These are phyloP conservation scores for Elaphurus davidianus DNA, from an alignment of 2,113 vertebrate species.

Conservation along the genomic window DNA sequence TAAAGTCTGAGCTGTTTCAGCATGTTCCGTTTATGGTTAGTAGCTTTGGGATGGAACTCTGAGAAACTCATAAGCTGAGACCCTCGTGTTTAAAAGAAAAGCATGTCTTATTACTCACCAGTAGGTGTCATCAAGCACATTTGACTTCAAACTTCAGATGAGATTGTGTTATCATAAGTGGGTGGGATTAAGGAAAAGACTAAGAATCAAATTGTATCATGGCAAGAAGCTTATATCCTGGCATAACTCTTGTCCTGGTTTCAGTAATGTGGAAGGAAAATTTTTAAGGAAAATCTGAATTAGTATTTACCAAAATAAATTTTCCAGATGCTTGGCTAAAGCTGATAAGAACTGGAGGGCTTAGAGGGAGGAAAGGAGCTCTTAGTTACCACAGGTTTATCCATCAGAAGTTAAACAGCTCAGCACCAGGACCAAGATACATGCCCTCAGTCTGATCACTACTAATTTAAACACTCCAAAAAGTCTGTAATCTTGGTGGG, in stretches of 20 bases:
- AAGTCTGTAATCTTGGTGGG: neutral
- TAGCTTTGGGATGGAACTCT: neutral
- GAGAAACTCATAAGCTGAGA: neutral
- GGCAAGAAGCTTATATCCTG: neutral
- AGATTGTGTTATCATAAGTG: neutral
- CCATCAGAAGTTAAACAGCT: neutral
- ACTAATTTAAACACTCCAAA: neutral
- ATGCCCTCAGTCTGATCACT: neutral
- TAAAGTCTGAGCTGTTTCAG: neutral
- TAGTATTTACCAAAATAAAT: slow-evolving; percentile 37
- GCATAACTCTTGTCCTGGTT: neutral
- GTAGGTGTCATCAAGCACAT: neutral
- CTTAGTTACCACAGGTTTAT: neutral
- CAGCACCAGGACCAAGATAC: neutral
- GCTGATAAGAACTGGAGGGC: neutral
- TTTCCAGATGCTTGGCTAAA: slow-evolving; percentile 18
- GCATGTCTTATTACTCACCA: neutral
- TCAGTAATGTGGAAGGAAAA: neutral
- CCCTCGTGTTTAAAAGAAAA: neutral
- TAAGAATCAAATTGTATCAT: slow-evolving; percentile 26
- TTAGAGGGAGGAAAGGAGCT: neutral
- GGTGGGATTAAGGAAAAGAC: neutral
- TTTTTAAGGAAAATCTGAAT: neutral
- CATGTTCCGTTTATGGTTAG: neutral
- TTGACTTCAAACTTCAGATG: slow-evolving; percentile 35